A percentile compares a stretch with the other conserved stretches of the same genome.
phyloP scores from a whole-genome alignment of 2,113 vertebrate genomes.

The Oxygymnocypris stewartii region DNA sequence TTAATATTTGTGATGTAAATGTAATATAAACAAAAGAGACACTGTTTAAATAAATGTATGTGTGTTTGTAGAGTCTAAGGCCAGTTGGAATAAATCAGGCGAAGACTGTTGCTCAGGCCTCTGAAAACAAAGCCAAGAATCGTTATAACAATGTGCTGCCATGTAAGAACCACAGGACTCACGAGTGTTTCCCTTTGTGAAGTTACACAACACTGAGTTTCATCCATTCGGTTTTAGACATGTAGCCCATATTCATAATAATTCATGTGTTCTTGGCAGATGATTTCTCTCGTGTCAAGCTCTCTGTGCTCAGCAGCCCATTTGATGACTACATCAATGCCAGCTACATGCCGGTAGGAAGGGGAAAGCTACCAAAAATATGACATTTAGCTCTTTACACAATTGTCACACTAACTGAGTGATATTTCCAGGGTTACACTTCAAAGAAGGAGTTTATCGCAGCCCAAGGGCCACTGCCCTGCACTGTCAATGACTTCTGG shows the following conservation, averaged over 20 bases:
- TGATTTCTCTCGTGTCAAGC: constrained; percentile 90
- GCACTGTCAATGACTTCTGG: constrained; percentile 93
- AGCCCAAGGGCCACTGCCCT: constrained; percentile 89
- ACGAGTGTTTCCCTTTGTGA: not conserved
- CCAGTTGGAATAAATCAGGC: constrained; percentile 80
- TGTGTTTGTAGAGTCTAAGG: constrained; percentile 80
- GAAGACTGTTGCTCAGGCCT: constrained; percentile 77
- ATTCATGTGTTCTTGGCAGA: constrained; percentile 70
- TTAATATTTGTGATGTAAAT: not conserved
- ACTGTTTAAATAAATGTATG: not conserved
- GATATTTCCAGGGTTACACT: constrained; percentile 82
- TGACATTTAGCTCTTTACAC: not conserved
- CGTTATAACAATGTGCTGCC: constrained; percentile 95
- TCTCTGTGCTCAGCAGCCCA: constrained; percentile 76
- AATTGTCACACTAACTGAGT: not conserved
- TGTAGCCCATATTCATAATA: not conserved
- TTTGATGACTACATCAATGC: constrained; percentile 93
- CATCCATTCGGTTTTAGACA: not conserved
- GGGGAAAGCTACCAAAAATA: not conserved
- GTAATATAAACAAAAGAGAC: not conserved
- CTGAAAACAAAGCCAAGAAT: constrained; percentile 91
- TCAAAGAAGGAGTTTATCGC: constrained; percentile 91
- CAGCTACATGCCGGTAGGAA: constrained; percentile 89
- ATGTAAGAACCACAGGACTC: constrained; percentile 78
- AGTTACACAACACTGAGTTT: not conserved